These are phyloP conservation scores for Chlorops oryzae DNA, from an alignment of 1,140 invertebrate species.

Conservation along the genomic window DNA sequence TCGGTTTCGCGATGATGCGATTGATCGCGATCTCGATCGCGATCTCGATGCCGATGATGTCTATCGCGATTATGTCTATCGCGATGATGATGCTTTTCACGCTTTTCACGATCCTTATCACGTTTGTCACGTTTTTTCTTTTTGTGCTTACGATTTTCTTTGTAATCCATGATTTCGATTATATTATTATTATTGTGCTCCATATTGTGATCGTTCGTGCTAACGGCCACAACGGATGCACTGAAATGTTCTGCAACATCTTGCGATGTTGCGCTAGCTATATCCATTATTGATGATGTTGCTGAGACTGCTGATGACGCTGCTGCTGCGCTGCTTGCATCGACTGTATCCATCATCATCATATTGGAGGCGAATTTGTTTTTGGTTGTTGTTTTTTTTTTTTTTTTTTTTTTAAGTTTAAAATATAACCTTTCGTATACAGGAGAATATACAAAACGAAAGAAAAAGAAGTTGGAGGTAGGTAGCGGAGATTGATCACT, in stretches of 20 bases:
- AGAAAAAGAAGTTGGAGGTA: background rate
- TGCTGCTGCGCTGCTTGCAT: constrained; percentile 1
- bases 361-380: constrained; percentile 22
- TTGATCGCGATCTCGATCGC: constrained; percentile 30
- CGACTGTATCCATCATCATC: constrained; percentile 44
- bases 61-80: constrained; percentile 19
- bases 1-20: no score
- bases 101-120: constrained; percentile 40
- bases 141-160: constrained; percentile 44
- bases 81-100: constrained; percentile 25
- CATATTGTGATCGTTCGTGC: no score
- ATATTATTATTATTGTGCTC: constrained; percentile 36
- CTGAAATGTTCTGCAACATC: constrained; percentile 6
- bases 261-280: constrained; percentile 5
- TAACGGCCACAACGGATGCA: constrained; percentile 22
- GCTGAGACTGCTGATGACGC: background rate
- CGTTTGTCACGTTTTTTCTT: constrained; percentile 46
- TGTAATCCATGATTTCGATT: constrained; percentile 39
- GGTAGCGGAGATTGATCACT: background rate
- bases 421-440: background rate
- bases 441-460: no score
- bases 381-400: constrained; percentile 4
- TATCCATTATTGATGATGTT: background rate
- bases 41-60: constrained; percentile 34
- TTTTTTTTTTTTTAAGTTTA: background rate